Conservation (phyloP, 2,888 invertebrate genomes). For the Odontothrips loti region DNA sequence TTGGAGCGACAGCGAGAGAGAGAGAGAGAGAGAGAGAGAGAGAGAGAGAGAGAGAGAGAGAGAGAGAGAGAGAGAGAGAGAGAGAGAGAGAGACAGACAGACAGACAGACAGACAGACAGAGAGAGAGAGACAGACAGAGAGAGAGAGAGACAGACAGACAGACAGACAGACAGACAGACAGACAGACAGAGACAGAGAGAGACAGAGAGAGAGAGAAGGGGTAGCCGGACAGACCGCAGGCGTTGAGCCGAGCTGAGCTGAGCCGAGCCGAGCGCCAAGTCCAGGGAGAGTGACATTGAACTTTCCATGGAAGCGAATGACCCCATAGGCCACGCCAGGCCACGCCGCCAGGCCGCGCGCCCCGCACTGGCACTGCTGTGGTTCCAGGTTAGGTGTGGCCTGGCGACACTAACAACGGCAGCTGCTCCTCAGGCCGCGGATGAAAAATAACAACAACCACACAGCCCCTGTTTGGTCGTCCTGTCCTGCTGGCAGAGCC, state of each 20-base stretch:
- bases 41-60: neutral
- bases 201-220: neutral
- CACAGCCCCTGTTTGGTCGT: neutral
- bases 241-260: neutral
- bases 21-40: neutral
- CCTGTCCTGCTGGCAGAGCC: neutral
- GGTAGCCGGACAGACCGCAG: no score
- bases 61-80: slow-evolving; percentile 13
- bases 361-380: neutral
- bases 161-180: neutral
- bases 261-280: neutral
- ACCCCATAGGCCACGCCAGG: neutral
- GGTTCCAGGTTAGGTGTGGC: neutral
- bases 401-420: neutral
- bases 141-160: neutral
- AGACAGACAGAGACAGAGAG: neutral
- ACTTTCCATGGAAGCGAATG: slow-evolving; percentile 19
- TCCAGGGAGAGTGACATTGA: slow-evolving; percentile 26
- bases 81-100: slow-evolving; percentile 1
- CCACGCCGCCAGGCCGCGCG: neutral
- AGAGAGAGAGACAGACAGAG: slow-evolving; percentile 1
- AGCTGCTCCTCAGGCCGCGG: no score
- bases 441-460: neutral
- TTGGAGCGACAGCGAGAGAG: no score
- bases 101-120: neutral